A percentile compares a stretch with the other conserved stretches of the same genome.
phyloP scores from a whole-genome alignment of 2,888 invertebrate species.

The Rhagonycha fulva region DNA sequence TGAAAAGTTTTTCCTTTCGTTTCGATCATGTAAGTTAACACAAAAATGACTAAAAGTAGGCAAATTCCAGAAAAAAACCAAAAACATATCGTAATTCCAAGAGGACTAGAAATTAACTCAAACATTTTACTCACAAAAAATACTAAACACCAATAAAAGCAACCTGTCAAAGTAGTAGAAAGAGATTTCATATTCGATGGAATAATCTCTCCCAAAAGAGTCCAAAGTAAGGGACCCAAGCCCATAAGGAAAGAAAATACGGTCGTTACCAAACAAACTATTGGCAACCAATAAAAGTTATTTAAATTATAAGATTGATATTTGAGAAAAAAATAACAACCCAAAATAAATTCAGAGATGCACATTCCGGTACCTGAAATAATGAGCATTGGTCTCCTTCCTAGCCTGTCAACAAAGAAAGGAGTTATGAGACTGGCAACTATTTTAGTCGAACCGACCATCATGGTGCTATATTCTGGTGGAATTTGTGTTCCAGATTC shows the following conservation, averaged over 20 bases:
- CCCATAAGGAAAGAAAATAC: constrained; percentile 72
- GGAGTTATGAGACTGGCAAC: constrained; percentile 72
- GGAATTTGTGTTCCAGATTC: constrained; percentile 65
- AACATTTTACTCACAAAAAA: constrained; percentile 77
- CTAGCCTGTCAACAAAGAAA: constrained; percentile 74
- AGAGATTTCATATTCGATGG: constrained; percentile 75
- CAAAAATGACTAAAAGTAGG: constrained; percentile 67
- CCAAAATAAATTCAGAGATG: constrained; percentile 61
- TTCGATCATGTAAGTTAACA: constrained; percentile 75
- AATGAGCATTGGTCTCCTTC: constrained; percentile 71
- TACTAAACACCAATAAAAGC: constrained; percentile 74
- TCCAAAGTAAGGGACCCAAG: constrained; percentile 79
- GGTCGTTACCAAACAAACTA: constrained; percentile 70
- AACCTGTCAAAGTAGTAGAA: constrained; percentile 74
- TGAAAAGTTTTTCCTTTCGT: constrained; percentile 82
- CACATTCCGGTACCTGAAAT: constrained; percentile 69
- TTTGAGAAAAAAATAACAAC: constrained; percentile 67
- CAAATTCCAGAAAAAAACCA: constrained; percentile 69
- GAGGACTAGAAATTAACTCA: constrained; percentile 56
- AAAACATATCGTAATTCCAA: constrained; percentile 69
- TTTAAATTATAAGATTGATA: constrained; percentile 57
- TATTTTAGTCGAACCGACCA: constrained; percentile 75
- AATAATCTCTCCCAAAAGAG: constrained; percentile 81
- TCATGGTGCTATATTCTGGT: constrained; percentile 69
- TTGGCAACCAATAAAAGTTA: constrained; percentile 68